Evolutionary conservation across 2,113 vertebrate species (phyloP), one percentile per base, ranked within the genome.

Genomic region (Rhinichthys klamathensis): DNA sequence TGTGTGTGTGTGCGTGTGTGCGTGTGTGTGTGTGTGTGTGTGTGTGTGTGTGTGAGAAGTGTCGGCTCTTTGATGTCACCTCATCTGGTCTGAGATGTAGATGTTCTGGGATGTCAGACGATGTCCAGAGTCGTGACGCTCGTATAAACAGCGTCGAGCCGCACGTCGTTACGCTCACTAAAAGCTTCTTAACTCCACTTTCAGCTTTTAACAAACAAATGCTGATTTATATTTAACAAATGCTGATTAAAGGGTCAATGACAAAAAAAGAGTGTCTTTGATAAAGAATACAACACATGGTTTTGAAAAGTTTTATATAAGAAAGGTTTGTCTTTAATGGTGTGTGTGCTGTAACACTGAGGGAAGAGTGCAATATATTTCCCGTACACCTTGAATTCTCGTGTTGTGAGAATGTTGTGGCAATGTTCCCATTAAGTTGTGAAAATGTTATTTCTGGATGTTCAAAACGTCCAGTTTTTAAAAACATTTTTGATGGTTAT

Each of bases 81-180:
- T 93, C 92, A 94, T 92, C 92, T 85, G 89, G 91, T 91, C 91
- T 91, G 92, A 94, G 92, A 94, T 94, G 91, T 88, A 85, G 89
- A 94, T 93, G 94, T 94, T 92, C 13, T 15, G 91, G 41, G 9
- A 41, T 8, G 41, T 41, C 93, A 95, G 94, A 93, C 86, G 65
- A 85, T 10, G 58, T 61, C 77, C 82, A 84, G 85, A 81, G 69
- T 38, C 25, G 25, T 63, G 25, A 63, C 8, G 54, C 54, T 56
- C 54, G 18, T 56, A 56, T 56, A 56, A 56, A 56, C 54, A 56
- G 54, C 54, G 54, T 56, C 2, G 18, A 56, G 27, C 18, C 27
- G 21, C 63, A 32, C 60, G 32, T 69, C 65, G 30, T 69, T 21
- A 67, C 79, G 32, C 44, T 38, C 16, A 6, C 75, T 78, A 78